These are phyloP conservation scores for Atta cephalotes DNA, from an alignment of 1,140 invertebrate genomes.

Conservation along the genomic window DNA sequence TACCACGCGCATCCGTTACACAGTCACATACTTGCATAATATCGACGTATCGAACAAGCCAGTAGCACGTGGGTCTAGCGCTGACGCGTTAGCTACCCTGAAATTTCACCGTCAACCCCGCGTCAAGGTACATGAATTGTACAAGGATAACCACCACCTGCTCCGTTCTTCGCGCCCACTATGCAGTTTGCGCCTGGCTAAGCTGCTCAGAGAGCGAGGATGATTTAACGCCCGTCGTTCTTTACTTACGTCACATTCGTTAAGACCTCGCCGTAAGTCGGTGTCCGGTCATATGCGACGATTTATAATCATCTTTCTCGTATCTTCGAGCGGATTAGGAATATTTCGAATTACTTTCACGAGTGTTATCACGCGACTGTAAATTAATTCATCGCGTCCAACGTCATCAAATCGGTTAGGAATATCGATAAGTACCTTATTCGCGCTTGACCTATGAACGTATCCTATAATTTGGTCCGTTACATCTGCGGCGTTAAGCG, in stretches of 20 bases:
- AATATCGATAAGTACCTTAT: slow-evolving; percentile 53
- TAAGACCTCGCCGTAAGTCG: slow-evolving; percentile 36
- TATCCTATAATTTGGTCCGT: slow-evolving; percentile 40
- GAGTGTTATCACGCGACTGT: background rate
- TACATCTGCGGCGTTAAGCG: slow-evolving; percentile 59
- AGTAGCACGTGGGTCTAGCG: slow-evolving; percentile 30
- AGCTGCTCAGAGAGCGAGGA: slow-evolving; percentile 19
- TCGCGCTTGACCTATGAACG: slow-evolving; percentile 49
- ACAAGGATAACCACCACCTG: slow-evolving; percentile 44
- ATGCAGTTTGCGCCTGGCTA: slow-evolving; percentile 46
- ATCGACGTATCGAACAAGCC: slow-evolving; percentile 59
- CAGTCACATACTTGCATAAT: slow-evolving; percentile 52
- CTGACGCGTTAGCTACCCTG: slow-evolving; percentile 44
- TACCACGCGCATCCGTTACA: slow-evolving; percentile 14
- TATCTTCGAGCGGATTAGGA: too few species aligned
- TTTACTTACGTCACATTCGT: slow-evolving; percentile 50
- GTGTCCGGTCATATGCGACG: slow-evolving; percentile 2
- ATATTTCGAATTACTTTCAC: background rate
- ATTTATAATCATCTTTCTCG: slow-evolving; percentile 38
- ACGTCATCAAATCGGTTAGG: background rate
- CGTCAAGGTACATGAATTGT: slow-evolving; percentile 36
- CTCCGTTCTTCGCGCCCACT: slow-evolving; percentile 40
- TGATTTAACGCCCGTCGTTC: slow-evolving; percentile 52
- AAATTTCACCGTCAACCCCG: slow-evolving; percentile 52
- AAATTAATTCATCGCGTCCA: slow-evolving; percentile 7